Percentiles rank a stretch among this genome's conserved stretches.
phyloP scores from a whole-genome alignment of 1,140 invertebrate species.

The Myzus persicae region DNA sequence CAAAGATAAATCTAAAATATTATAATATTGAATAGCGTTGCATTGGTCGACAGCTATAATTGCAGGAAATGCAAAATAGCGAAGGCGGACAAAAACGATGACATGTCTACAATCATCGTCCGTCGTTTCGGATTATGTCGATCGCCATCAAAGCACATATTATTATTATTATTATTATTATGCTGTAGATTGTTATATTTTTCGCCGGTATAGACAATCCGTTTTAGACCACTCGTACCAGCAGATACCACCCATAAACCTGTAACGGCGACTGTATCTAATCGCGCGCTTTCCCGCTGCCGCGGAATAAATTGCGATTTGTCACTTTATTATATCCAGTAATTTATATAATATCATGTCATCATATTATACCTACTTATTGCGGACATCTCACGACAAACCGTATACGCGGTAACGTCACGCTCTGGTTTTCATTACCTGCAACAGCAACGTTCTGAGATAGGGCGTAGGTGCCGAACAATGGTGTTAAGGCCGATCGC shows the following conservation, averaged over 20 bases:
- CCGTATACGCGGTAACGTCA: background rate
- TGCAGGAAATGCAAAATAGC: background rate
- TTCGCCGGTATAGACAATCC: no score
- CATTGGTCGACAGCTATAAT: no score
- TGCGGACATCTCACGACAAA: background rate
- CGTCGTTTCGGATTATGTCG: background rate
- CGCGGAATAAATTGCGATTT: background rate
- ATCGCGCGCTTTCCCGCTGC: background rate
- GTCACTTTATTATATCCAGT: background rate
- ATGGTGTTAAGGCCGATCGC: background rate
- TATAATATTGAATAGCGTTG: background rate
- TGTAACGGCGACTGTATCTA: background rate
- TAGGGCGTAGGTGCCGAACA: slow-evolving; percentile 2
- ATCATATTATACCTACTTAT: background rate
- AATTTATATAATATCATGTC: background rate
- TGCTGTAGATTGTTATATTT: background rate
- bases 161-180: no score
- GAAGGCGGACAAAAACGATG: background rate
- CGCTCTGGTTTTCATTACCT: background rate
- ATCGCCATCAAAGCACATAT: background rate
- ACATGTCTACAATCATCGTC: background rate
- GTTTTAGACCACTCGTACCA: background rate
- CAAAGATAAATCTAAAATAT: background rate
- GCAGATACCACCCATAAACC: no score
- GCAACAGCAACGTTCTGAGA: background rate